phyloP scores from a whole-genome alignment of 2,113 vertebrate genomes.

The Seriola dumerili region DNA sequence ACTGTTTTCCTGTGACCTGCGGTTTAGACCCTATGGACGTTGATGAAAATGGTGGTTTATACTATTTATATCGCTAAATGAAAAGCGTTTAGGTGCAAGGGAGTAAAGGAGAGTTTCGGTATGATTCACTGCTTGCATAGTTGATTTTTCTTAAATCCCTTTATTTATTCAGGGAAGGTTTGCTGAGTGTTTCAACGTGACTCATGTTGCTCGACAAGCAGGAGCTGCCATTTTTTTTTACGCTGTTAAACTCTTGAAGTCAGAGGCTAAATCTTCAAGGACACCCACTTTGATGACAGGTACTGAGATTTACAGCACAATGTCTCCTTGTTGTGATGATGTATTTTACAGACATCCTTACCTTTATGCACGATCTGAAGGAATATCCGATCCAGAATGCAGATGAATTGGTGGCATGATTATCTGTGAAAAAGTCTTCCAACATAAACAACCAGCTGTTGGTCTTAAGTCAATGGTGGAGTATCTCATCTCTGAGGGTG shows the following conservation, averaged over 20 bases:
- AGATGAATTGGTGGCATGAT: background rate
- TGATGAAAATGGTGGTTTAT: slow-evolving; percentile 48
- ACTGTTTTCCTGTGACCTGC: slow-evolving; percentile 35
- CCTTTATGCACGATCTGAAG: background rate
- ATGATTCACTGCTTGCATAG: slow-evolving; percentile 55
- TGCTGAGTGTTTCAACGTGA: slow-evolving; percentile 44
- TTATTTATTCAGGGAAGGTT: slow-evolving; percentile 47
- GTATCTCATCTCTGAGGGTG: no score
- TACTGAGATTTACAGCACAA: background rate
- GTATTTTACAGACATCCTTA: background rate
- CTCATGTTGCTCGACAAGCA: slow-evolving; percentile 33
- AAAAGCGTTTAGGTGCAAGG: slow-evolving; percentile 30
- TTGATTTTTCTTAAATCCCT: slow-evolving; percentile 55
- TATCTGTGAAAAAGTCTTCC: background rate
- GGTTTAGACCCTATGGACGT: slow-evolving; percentile 42
- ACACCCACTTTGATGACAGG: slow-evolving; percentile 27
- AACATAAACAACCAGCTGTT: no score
- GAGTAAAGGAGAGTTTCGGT: slow-evolving; percentile 19
- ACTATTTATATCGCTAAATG: slow-evolving; percentile 59
- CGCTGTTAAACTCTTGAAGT: background rate
- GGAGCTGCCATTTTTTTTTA: slow-evolving; percentile 24
- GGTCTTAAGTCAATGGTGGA: no score
- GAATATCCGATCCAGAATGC: background rate
- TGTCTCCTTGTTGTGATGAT: no score
- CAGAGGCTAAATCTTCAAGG: slow-evolving; percentile 6